A percentile compares a stretch with the other conserved stretches of the same genome.
Evolutionary conservation across 2,888 invertebrate genomes (phyloP).

Genomic region (Gasteruption jaculator): DNA sequence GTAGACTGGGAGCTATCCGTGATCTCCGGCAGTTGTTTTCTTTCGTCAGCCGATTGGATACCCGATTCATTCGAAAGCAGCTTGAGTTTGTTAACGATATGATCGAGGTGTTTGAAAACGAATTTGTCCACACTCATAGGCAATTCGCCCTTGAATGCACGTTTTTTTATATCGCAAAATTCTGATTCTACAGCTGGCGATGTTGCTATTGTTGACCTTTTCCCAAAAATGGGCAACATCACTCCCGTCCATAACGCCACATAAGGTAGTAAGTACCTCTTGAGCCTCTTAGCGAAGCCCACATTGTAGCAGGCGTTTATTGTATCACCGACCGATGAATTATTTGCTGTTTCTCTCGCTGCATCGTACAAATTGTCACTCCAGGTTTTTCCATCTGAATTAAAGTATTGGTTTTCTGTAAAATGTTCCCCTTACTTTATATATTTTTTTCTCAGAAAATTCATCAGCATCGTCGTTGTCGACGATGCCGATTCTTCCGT

Average conservation of each 20-base stretch:
- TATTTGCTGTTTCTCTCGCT: not conserved
- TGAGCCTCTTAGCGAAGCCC: slow-evolving; percentile 2
- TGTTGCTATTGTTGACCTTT: slow-evolving; percentile 6
- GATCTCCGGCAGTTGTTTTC: not conserved
- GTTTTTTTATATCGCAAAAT: slow-evolving; percentile 12
- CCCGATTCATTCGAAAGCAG: slow-evolving; percentile 7
- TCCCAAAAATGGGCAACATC: slow-evolving; percentile 11
- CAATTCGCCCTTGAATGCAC: slow-evolving; percentile 11
- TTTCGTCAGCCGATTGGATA: not conserved
- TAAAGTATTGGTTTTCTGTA: not conserved
- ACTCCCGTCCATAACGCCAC: slow-evolving; percentile 10
- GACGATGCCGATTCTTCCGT: not conserved
- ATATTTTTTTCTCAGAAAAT: not conserved
- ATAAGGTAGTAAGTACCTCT: slow-evolving; percentile 4
- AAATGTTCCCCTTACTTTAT: too few species aligned
- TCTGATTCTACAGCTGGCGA: slow-evolving; percentile 14
- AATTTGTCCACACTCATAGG: slow-evolving; percentile 14
- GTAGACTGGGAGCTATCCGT: not conserved
- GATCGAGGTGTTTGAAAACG: slow-evolving; percentile 9
- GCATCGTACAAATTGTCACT: slow-evolving; percentile 2
- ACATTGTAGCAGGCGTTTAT: slow-evolving; percentile 12
- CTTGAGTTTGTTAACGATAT: slow-evolving; percentile 12
- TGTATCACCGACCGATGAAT: not conserved
- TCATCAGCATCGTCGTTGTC: too few species aligned
- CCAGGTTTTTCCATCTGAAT: slow-evolving; percentile 10